These are phyloP conservation scores for Channallabes apus DNA, from an alignment of 2,797 vertebrate species.

Conservation along the genomic window DNA sequence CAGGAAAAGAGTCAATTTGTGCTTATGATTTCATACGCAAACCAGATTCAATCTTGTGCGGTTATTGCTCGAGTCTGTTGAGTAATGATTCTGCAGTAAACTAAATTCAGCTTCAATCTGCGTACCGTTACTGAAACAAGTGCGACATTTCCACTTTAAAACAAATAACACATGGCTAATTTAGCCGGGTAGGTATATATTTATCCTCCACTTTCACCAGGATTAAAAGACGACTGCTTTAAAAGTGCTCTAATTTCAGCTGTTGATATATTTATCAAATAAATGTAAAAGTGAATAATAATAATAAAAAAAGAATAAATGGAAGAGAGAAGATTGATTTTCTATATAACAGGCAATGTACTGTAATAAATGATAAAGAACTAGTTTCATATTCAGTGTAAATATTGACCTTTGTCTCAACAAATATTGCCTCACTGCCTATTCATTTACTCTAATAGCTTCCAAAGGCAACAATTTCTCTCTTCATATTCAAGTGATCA, in stretches of 20 bases:
- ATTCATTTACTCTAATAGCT: conserved; percentile 18
- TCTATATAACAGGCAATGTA: background rate
- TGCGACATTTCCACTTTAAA: background rate
- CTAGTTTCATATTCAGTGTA: background rate
- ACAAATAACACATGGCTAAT: background rate
- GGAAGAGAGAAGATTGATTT: conserved; percentile 17
- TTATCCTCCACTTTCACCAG: background rate
- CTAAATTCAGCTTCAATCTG: conserved; percentile 7
- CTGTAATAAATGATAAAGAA: background rate
- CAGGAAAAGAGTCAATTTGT: conserved; percentile 42
- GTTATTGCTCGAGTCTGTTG: background rate
- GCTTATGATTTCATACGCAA: conserved; percentile 35
- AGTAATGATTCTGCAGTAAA: conserved; percentile 10
- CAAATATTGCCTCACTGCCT: background rate
- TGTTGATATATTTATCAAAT: background rate
- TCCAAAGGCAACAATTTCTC: background rate
- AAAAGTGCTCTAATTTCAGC: background rate
- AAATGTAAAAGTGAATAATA: background rate
- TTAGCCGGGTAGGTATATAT: conserved; percentile 1
- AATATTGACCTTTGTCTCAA: conserved; percentile 16
- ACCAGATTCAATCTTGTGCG: conserved; percentile 27
- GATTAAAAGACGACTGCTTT: background rate
- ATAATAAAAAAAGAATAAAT: background rate
- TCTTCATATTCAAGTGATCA: background rate
- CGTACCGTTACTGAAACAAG: background rate